phyloP scores from a whole-genome alignment of 2,888 invertebrate genomes.

The Alitta virens region DNA sequence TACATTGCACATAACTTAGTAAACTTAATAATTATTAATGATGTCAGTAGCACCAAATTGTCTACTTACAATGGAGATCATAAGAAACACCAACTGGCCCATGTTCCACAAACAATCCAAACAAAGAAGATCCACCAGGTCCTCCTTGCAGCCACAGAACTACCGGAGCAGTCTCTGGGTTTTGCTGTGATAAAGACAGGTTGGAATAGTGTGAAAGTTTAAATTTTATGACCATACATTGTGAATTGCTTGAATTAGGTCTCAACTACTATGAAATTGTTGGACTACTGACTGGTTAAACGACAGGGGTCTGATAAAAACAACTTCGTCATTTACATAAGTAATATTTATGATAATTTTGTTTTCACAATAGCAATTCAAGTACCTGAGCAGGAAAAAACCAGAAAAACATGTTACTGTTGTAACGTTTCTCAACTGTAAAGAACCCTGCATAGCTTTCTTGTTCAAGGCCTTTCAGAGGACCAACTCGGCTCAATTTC shows the following conservation, averaged over 20 bases:
- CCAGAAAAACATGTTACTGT: conserved; percentile 89
- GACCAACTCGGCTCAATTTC: conserved; percentile 15
- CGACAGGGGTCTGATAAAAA: too few relatives aligned
- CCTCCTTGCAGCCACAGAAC: conserved; percentile 59
- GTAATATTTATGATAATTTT: neutral
- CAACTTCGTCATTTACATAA: neutral
- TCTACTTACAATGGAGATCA: conserved; percentile 40
- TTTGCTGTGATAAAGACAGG: neutral
- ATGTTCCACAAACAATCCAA: conserved; percentile 68
- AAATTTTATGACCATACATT: too few relatives aligned
- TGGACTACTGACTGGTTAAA: too few relatives aligned
- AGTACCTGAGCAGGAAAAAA: conserved; percentile 75
- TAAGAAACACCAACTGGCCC: conserved; percentile 70
- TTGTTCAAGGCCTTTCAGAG: conserved; percentile 39
- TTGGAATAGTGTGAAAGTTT: too few relatives aligned
- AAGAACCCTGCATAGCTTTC: conserved; percentile 76
- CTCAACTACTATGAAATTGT: too few relatives aligned
- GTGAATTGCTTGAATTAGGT: too few relatives aligned
- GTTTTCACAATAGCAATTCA: neutral
- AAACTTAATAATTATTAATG: too few relatives aligned
- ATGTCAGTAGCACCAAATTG: too few relatives aligned
- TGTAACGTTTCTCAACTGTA: conserved; percentile 74
- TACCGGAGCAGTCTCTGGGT: conserved; percentile 44
- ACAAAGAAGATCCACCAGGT: conserved; percentile 56
- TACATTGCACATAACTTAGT: neutral